These are phyloP conservation scores for Lycia hirtaria DNA, from an alignment of 2,888 invertebrate species.

Conservation along the genomic window DNA sequence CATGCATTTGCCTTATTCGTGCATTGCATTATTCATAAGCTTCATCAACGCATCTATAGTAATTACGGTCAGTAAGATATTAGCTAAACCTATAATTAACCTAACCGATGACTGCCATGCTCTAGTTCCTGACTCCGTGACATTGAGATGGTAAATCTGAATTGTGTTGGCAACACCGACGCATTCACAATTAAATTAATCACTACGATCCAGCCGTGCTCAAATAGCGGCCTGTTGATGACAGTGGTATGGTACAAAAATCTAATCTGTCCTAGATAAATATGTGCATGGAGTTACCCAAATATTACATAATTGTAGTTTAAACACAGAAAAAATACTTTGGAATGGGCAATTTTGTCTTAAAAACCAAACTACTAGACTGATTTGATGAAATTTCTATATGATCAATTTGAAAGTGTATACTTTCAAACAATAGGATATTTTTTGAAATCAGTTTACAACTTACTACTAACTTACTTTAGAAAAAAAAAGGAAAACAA, in stretches of 20 bases:
- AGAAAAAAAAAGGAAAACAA: neutral
- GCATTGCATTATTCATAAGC: conserved; percentile 3
- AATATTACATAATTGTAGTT: too few species aligned
- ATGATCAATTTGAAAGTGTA: too few species aligned
- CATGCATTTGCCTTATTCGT: neutral
- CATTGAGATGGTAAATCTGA: conserved; percentile 27
- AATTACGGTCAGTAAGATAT: conserved; percentile 13
- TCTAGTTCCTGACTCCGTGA: conserved; percentile 26
- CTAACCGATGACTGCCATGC: conserved; percentile 24
- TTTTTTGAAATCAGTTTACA: too few species aligned
- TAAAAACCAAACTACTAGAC: too few species aligned
- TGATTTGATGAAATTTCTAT: too few species aligned
- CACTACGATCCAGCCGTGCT: conserved; percentile 12
- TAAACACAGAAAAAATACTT: too few species aligned
- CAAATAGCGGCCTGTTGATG: conserved; percentile 3
- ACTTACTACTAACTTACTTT: neutral
- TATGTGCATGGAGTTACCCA: too few species aligned
- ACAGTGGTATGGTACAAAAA: neutral
- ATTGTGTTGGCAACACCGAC: conserved; percentile 22
- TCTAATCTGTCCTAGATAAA: neutral
- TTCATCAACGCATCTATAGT: neutral
- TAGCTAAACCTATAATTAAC: conserved; percentile 21
- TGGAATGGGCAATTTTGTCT: too few species aligned
- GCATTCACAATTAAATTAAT: conserved; percentile 27
- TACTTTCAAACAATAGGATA: too few species aligned